Conservation (phyloP, 2,888 invertebrate genomes). For the Caenorhabditis imperialis region DNA sequence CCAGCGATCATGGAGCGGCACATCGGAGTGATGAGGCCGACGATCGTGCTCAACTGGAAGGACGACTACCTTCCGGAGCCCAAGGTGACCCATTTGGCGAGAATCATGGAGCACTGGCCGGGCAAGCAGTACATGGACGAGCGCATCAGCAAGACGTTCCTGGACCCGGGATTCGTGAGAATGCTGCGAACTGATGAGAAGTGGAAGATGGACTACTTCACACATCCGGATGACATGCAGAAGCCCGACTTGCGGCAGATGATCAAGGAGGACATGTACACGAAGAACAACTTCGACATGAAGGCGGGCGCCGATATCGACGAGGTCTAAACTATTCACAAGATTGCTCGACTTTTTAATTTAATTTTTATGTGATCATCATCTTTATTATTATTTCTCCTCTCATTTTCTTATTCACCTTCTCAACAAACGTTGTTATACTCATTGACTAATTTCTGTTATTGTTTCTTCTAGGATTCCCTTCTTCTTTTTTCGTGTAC, state of each 20-base stretch:
- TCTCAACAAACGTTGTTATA: too few species aligned
- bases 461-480: too few species aligned
- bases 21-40: conserved; percentile 8
- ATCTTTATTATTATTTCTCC: too few species aligned
- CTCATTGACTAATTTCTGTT: too few species aligned
- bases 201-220: conserved; percentile 13
- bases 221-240: background rate
- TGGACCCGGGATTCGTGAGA: conserved; percentile 3
- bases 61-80: conserved; percentile 9
- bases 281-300: background rate
- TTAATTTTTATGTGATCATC: too few species aligned
- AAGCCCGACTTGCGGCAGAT: background rate
- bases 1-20: conserved; percentile 7
- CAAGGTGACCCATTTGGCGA: conserved; percentile 5
- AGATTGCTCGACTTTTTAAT: too few species aligned
- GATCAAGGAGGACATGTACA: conserved; percentile 21
- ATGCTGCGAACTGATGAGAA: conserved; percentile 5
- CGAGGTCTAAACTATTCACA: background rate
- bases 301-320: background rate
- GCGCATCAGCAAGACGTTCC: background rate
- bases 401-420: too few species aligned
- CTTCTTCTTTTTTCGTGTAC: too few species aligned
- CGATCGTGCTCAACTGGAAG: background rate
- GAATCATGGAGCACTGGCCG: conserved; percentile 15
- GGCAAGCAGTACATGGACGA: background rate